phyloP scores from a whole-genome alignment of 1,140 invertebrate species.

The Pemphigus obesinymphae region DNA sequence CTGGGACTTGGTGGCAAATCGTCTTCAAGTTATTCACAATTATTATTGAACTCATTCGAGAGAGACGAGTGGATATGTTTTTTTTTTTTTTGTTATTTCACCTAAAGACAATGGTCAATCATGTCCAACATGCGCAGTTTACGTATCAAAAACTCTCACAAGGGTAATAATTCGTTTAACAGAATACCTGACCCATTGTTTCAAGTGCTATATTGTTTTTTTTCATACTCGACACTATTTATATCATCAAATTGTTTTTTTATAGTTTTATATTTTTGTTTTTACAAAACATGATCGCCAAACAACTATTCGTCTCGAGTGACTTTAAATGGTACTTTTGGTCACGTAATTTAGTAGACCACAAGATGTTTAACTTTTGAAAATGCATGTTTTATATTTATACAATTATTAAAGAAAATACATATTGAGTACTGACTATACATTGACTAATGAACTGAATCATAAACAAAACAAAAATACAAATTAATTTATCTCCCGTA shows the following conservation, averaged over 20 bases:
- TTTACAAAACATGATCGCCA: not conserved
- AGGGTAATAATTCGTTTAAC: not conserved
- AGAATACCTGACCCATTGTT: not conserved
- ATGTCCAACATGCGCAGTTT: not conserved
- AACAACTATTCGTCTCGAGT: not conserved
- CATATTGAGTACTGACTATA: not conserved
- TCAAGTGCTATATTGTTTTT: not conserved
- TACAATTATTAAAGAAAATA: not conserved
- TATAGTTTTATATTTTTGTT: not conserved
- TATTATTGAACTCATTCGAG: constrained; percentile 6
- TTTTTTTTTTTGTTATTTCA: not conserved
- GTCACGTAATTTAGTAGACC: not conserved
- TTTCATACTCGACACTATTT: not conserved
- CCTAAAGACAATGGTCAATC: constrained; percentile 24
- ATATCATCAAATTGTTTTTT: not conserved
- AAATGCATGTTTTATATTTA: not conserved
- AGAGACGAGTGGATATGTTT: not conserved
- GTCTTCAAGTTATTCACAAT: constrained; percentile 5
- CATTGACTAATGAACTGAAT: not conserved
- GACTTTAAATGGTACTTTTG: not conserved
- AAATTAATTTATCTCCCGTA: too few species aligned
- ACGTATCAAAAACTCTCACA: not conserved
- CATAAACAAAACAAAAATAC: not conserved
- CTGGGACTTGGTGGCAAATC: not conserved
- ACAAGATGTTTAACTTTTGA: not conserved